Conservation (phyloP, 2,888 invertebrate species). For the Caenorhabditis japonica region DNA sequence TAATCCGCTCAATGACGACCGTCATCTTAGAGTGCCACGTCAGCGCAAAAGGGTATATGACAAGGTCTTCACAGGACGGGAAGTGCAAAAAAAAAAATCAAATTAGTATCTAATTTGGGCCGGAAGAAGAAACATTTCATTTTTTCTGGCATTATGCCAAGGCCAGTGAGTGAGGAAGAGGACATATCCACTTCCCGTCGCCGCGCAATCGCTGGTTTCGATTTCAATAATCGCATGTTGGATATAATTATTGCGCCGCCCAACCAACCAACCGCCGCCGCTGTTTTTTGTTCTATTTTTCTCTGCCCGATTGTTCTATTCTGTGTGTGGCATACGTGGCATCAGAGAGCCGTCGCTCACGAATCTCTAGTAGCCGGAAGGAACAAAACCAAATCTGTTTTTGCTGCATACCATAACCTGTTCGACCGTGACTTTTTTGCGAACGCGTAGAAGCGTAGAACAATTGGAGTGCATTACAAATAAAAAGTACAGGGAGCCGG, state of each 20-base stretch:
- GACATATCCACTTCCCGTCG: conserved; percentile 18
- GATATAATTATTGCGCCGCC: conserved; percentile 45
- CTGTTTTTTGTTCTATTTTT: conserved; percentile 10
- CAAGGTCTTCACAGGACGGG: too few relatives aligned
- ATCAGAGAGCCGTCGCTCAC: too few relatives aligned
- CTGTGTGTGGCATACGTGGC: conserved; percentile 12
- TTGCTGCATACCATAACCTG: conserved; percentile 16
- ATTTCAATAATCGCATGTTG: conserved; percentile 50
- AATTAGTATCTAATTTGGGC: conserved; percentile 7
- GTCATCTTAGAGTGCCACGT: conserved; percentile 33
- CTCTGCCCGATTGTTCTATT: neutral
- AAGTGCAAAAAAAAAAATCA: neutral
- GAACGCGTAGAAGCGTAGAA: conserved; percentile 7
- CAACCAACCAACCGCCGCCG: too few relatives aligned
- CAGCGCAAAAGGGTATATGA: conserved; percentile 18
- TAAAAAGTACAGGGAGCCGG: conserved; percentile 20
- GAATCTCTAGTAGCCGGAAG: neutral
- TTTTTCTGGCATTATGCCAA: conserved; percentile 34
- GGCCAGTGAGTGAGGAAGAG: conserved; percentile 10
- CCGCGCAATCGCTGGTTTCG: conserved; percentile 28
- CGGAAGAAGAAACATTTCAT: neutral
- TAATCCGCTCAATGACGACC: conserved; percentile 41
- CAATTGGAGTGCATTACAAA: conserved; percentile 40
- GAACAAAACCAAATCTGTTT: neutral
- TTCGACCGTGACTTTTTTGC: conserved; percentile 25